Conservation (phyloP, 1,140 invertebrate species). For the Mizuhopecten yessoensis region DNA sequence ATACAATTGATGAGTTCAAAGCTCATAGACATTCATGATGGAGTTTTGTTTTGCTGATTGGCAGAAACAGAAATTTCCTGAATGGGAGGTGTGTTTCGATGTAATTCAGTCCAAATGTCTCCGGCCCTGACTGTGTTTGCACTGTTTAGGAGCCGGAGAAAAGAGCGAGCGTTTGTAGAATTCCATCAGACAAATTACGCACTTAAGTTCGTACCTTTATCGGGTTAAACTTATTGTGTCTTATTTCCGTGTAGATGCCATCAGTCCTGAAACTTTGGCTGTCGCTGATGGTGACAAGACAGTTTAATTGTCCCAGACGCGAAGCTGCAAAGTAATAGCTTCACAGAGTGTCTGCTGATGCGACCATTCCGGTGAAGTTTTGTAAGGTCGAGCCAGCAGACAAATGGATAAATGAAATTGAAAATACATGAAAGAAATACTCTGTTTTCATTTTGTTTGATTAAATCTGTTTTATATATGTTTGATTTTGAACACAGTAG, state of each 20-base stretch:
- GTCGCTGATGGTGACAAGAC: neutral
- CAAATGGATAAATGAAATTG: conserved; percentile 18
- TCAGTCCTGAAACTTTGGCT: neutral
- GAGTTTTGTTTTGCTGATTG: neutral
- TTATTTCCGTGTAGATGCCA: conserved; percentile 11
- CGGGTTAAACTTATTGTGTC: conserved; percentile 7
- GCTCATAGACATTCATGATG: neutral
- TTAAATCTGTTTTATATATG: neutral
- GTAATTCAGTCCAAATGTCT: neutral
- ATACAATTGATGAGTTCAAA: no score
- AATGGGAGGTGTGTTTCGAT: neutral
- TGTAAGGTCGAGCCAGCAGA: neutral
- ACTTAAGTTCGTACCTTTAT: conserved; percentile 24
- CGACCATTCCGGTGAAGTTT: neutral
- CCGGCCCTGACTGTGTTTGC: neutral
- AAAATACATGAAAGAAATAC: neutral
- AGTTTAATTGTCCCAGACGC: conserved; percentile 30
- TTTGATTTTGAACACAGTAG: neutral
- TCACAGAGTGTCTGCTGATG: neutral
- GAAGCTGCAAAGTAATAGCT: neutral
- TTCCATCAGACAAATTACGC: neutral
- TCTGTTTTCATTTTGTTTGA: conserved; percentile 6
- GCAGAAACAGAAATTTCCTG: neutral
- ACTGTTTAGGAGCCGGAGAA: neutral
- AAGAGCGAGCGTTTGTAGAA: neutral